Evolutionary conservation across 2,797 vertebrate genomes (phyloP).

Genomic region (Cuniculus paca): DNA sequence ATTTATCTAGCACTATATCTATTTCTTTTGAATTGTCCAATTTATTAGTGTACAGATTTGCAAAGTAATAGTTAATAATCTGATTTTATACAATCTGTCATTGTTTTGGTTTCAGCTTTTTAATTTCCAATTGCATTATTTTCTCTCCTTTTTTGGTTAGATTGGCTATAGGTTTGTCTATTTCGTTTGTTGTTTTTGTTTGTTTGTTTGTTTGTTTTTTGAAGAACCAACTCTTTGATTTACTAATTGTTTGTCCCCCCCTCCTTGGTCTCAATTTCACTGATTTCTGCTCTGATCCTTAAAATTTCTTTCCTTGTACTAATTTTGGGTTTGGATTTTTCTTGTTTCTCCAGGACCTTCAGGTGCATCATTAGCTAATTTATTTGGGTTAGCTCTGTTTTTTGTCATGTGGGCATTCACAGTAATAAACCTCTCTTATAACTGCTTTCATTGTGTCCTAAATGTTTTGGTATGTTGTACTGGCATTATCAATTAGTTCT

Average conservation of each 20-base stretch:
- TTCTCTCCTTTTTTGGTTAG: not conserved
- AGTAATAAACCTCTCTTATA: not conserved
- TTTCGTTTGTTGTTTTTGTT: not conserved
- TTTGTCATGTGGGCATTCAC: not conserved
- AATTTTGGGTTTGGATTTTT: not conserved
- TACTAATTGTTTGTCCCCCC: not conserved
- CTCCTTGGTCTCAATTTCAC: not conserved
- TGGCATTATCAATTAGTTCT: not conserved
- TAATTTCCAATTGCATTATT: not conserved
- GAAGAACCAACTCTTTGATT: not conserved
- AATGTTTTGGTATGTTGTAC: not conserved
- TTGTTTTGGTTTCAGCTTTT: not conserved
- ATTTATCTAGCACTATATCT: not conserved
- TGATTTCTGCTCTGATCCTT: not conserved
- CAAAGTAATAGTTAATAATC: not conserved
- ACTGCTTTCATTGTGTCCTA: not conserved
- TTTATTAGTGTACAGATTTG: not conserved
- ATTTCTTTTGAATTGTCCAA: not conserved
- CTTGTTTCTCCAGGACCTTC: not conserved
- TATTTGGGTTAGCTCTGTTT: not conserved
- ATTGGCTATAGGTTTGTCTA: not conserved
- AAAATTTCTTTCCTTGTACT: not conserved
- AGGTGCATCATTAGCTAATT: not conserved
- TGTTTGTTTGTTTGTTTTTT: not conserved
- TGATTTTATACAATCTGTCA: not conserved